Conservation (phyloP, 1,140 invertebrate genomes). For the Lepidurus packardi region DNA sequence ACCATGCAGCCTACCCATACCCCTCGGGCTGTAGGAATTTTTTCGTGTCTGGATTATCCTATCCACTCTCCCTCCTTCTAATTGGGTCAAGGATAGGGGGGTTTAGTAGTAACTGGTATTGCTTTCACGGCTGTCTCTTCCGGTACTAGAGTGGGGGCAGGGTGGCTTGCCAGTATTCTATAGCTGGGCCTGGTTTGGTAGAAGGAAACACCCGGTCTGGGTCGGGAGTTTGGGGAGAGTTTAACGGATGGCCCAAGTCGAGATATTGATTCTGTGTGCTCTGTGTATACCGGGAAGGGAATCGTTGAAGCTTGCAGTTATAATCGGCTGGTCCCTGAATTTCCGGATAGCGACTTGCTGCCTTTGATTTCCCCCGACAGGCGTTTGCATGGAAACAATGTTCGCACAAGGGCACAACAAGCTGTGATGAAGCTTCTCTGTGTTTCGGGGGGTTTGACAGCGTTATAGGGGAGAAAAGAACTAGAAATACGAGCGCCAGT, state of each 20-base stretch:
- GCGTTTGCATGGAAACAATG: background rate
- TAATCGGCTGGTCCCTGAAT: background rate
- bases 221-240: background rate
- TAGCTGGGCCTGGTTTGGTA: background rate
- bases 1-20: background rate
- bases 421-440: background rate
- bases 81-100: background rate
- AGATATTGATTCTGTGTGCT: slow-evolving; percentile 6
- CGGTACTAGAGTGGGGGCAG: background rate
- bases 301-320: background rate
- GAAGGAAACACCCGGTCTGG: background rate
- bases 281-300: background rate
- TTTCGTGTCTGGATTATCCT: background rate
- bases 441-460: background rate
- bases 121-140: background rate
- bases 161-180: background rate
- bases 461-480: background rate
- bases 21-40: background rate
- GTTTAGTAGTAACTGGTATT: background rate
- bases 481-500: background rate
- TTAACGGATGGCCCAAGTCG: background rate
- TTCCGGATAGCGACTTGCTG: background rate
- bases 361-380: background rate
- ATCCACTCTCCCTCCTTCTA: background rate
- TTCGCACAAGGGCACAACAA: background rate